These are phyloP conservation scores for Distichodus sexfasciatus DNA, from an alignment of 2,797 vertebrate species.

Conservation along the genomic window DNA sequence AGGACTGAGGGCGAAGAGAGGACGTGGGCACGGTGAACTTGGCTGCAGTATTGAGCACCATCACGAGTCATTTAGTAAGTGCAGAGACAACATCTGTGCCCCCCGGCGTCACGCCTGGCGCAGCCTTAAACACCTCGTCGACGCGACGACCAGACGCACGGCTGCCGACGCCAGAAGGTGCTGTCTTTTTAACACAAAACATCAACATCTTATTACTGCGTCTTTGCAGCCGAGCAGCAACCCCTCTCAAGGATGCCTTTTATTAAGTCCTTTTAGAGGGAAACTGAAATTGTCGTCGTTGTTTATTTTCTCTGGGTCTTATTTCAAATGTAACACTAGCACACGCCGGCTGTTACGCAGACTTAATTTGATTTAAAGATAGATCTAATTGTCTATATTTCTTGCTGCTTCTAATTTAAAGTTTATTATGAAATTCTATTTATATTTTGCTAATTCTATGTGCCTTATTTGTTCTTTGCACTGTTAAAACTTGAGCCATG, in stretches of 20 bases:
- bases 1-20: too few relatives aligned
- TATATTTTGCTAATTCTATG: too few relatives aligned
- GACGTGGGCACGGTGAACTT: not conserved
- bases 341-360: constrained; percentile 11
- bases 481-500: too few relatives aligned
- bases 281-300: constrained; percentile 24
- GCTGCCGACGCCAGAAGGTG: constrained; percentile 43
- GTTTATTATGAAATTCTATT: too few relatives aligned
- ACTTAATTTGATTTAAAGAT: too few relatives aligned
- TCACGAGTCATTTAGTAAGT: constrained; percentile 29
- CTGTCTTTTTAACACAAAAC: constrained; percentile 14
- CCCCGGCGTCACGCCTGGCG: constrained; percentile 8
- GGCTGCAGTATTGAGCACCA: constrained; percentile 3
- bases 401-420: too few relatives aligned
- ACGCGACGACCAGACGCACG: constrained; percentile 31
- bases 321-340: constrained; percentile 29
- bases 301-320: not conserved
- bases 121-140: constrained; percentile 52
- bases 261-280: constrained; percentile 28
- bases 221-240: not conserved
- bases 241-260: constrained; percentile 12
- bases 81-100: constrained; percentile 48
- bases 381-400: too few relatives aligned
- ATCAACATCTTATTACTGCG: constrained; percentile 16
- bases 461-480: too few relatives aligned